A percentile compares a stretch with the other conserved stretches of the same genome.
Evolutionary conservation across 2,888 invertebrate genomes (phyloP).

Genomic region (Diaprepes abbreviatus): DNA sequence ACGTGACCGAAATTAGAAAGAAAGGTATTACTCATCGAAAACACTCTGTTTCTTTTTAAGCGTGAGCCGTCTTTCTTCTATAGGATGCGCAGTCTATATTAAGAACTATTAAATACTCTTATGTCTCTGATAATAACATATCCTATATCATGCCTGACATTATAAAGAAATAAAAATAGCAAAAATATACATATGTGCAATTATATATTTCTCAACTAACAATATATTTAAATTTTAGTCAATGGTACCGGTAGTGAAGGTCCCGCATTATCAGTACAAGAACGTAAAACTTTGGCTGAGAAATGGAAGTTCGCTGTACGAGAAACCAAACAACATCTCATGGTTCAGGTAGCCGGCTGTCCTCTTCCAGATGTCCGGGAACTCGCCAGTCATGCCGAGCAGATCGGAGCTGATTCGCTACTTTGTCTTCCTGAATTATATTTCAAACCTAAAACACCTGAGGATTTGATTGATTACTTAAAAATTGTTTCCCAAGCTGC

Average conservation of each 20-base stretch:
- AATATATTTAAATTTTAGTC: conserved; percentile 71
- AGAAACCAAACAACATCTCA: conserved; percentile 72
- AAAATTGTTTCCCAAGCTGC: conserved; percentile 68
- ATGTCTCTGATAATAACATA: no score
- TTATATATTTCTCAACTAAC: no score
- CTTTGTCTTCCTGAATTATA: conserved; percentile 84
- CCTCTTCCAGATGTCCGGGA: conserved; percentile 78
- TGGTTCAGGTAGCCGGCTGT: conserved; percentile 82
- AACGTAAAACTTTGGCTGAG: conserved; percentile 77
- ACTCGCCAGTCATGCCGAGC: conserved; percentile 78
- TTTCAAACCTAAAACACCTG: conserved; percentile 75
- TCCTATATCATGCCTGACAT: no score
- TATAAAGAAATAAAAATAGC: no score
- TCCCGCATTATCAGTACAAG: conserved; percentile 74
- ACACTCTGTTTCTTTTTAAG: no score
- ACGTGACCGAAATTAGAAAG: no score
- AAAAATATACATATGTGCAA: no score
- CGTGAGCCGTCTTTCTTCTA: no score
- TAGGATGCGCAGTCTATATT: no score
- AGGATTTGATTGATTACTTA: conserved; percentile 77
- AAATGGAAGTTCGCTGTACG: conserved; percentile 74
- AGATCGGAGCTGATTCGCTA: conserved; percentile 75
- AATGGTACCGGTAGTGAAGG: conserved; percentile 87
- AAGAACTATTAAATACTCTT: no score
- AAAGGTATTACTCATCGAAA: no score